A percentile compares a stretch with the other conserved stretches of the same genome.
Evolutionary conservation across 2,888 invertebrate genomes (phyloP).

Genomic region (Oegoconia quadripuncta): DNA sequence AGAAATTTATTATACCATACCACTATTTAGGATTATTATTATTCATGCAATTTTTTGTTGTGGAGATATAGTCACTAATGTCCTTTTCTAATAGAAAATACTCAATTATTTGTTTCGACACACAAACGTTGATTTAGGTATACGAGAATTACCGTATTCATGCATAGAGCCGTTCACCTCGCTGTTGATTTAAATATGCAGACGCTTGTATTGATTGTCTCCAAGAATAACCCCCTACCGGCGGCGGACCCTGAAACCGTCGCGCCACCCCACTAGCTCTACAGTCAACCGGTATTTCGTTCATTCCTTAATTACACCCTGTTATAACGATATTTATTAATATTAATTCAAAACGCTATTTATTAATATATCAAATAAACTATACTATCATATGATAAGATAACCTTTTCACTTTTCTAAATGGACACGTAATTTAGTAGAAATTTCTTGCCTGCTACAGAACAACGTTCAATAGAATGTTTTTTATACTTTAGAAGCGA

Average conservation of each 20-base stretch:
- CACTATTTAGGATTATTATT: no score
- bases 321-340: constrained; percentile 4
- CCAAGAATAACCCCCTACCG: constrained; percentile 65
- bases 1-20: no score
- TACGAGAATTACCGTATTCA: neutral
- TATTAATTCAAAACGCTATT: constrained; percentile 1
- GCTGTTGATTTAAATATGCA: constrained; percentile 71
- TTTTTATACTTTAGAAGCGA: constrained; percentile 9
- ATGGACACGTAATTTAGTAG: constrained; percentile 2
- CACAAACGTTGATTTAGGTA: neutral
- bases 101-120: neutral
- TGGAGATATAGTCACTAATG: no score
- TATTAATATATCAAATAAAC: neutral
- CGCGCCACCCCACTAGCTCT: constrained; percentile 26
- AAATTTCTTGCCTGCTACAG: constrained; percentile 1
- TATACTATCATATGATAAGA: neutral
- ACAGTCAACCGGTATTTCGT: constrained; percentile 17
- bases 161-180: constrained; percentile 43
- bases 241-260: constrained; percentile 37
- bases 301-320: constrained; percentile 10
- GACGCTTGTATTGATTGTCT: constrained; percentile 72
- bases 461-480: constrained; percentile 6
- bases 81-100: no score
- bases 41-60: no score
- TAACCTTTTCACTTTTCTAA: constrained; percentile 2